Evolutionary conservation across 2,113 vertebrate species (phyloP).

Genomic region (Hyperopisus bebe): DNA sequence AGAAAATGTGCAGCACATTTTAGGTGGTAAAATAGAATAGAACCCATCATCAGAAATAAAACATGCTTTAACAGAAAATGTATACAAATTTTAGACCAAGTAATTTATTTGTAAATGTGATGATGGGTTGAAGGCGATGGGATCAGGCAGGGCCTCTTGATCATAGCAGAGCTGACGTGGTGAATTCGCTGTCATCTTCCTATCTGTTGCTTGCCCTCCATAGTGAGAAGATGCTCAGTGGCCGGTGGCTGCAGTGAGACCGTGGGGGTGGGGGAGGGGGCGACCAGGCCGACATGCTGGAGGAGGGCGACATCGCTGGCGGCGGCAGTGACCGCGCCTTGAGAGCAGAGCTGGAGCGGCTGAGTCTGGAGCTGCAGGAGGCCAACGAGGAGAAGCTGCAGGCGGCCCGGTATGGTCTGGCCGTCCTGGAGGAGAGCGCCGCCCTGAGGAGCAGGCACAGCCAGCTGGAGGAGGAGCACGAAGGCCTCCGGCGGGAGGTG

Average conservation of each 20-base stretch:
- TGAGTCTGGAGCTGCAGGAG: constrained; percentile 70
- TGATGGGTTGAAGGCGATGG: background rate
- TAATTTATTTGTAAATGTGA: background rate
- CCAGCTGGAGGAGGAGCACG: constrained; percentile 69
- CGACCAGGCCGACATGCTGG: constrained; percentile 28
- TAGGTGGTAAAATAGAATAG: background rate
- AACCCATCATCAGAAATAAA: background rate
- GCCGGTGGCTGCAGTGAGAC: constrained; percentile 24
- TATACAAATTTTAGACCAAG: background rate
- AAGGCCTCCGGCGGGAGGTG: constrained; percentile 60
- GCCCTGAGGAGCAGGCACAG: constrained; percentile 60
- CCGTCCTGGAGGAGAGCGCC: constrained; percentile 70
- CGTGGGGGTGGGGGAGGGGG: constrained; percentile 30
- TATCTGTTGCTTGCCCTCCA: background rate
- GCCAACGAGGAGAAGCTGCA: constrained; percentile 74
- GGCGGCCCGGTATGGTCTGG: constrained; percentile 74
- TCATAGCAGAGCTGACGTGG: background rate
- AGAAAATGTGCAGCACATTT: background rate
- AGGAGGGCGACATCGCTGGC: constrained; percentile 35
- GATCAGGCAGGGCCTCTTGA: background rate
- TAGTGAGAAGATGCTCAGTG: constrained; percentile 32
- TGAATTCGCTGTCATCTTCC: background rate
- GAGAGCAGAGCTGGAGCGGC: constrained; percentile 60
- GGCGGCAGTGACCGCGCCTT: constrained; percentile 35
- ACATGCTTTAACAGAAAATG: background rate